Conservation (phyloP, 2,888 invertebrate genomes). For the Melangyna quadrimaculata region DNA sequence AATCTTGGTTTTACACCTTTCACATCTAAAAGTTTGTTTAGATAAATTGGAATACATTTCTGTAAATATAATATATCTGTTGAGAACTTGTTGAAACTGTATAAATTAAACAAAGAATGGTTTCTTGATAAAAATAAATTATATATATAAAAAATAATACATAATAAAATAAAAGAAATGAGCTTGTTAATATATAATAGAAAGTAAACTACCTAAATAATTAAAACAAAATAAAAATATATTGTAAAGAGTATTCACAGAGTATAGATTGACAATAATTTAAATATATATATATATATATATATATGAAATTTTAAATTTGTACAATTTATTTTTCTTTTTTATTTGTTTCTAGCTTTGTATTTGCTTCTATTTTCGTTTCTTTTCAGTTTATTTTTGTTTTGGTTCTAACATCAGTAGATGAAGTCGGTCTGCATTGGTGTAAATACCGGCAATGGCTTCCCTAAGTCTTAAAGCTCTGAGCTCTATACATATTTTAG, state of each 20-base stretch:
- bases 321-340: neutral
- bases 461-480: too few relatives aligned
- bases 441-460: too few relatives aligned
- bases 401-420: neutral
- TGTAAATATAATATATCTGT: neutral
- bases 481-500: too few relatives aligned
- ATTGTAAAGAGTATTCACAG: constrained; percentile 39
- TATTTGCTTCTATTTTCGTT: neutral
- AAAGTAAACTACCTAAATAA: neutral
- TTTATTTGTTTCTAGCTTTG: neutral
- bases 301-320: constrained; percentile 37
- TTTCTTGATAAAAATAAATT: neutral
- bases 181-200: neutral
- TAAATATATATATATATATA: constrained; percentile 21
- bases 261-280: constrained; percentile 28
- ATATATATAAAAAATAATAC: neutral
- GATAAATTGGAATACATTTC: neutral
- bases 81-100: constrained; percentile 5
- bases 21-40: neutral
- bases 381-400: neutral
- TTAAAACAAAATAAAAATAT: constrained; percentile 4
- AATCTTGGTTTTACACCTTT: neutral
- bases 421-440: neutral
- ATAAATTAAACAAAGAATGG: neutral
- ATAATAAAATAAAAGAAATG: neutral